Evolutionary conservation across 2,113 vertebrate genomes (phyloP).

Genomic region (Notechis scutatus): DNA sequence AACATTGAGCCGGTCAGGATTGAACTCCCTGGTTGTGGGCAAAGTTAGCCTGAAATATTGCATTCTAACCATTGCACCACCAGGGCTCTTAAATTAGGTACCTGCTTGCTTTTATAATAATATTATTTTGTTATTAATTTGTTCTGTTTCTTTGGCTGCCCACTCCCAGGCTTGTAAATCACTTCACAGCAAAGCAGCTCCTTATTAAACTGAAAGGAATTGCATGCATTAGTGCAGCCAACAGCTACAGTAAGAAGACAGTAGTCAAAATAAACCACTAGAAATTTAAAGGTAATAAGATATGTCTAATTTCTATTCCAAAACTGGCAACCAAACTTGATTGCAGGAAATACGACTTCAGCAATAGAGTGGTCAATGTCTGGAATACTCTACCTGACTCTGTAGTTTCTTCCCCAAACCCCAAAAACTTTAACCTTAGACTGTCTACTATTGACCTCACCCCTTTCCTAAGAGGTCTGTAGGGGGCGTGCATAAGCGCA

Average conservation of each 20-base stretch:
- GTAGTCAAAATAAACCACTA: neutral
- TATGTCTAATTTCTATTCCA: neutral
- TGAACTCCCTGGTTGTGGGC: neutral
- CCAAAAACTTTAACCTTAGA: too few species aligned
- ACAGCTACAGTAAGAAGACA: neutral
- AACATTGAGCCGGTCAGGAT: neutral
- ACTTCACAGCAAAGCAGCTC: neutral
- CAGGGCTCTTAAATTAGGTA: neutral
- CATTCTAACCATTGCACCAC: neutral
- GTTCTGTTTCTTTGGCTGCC: neutral
- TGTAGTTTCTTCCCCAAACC: too few species aligned
- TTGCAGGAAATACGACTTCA: too few species aligned
- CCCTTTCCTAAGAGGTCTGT: too few species aligned
- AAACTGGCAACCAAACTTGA: too few species aligned
- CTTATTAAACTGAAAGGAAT: neutral
- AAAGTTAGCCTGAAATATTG: neutral
- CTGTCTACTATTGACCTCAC: too few species aligned
- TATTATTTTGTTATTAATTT: neutral
- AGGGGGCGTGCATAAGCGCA: too few species aligned
- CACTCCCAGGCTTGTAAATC: neutral
- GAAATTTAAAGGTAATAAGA: neutral
- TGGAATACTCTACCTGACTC: too few species aligned
- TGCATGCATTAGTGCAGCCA: neutral
- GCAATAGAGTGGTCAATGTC: too few species aligned
- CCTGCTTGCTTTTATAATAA: neutral